Conservation (phyloP, 1,140 invertebrate genomes). For the Brachionus rotundiformis region DNA sequence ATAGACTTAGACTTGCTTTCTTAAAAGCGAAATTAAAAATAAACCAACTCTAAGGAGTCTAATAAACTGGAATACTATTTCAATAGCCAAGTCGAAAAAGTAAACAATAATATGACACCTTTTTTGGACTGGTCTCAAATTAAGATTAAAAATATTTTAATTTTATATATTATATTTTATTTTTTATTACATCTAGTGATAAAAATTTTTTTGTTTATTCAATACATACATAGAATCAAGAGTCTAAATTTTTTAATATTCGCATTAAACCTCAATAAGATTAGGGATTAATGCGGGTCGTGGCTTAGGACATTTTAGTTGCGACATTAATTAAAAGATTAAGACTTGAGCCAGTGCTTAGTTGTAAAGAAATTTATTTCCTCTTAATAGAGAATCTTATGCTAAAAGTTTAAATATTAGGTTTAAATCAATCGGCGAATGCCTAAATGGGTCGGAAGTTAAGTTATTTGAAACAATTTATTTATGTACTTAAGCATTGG, state of each 20-base stretch:
- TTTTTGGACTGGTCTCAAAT: neutral
- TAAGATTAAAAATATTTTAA: neutral
- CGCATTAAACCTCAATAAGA: neutral
- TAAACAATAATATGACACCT: neutral
- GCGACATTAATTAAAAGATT: conserved; percentile 8
- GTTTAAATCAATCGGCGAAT: too few species aligned
- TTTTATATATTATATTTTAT: too few species aligned
- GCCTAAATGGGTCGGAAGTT: too few species aligned
- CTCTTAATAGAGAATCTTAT: neutral
- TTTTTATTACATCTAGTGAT: too few species aligned
- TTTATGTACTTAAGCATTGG: too few species aligned
- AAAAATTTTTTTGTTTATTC: neutral
- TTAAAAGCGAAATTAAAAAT: neutral
- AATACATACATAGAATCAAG: neutral
- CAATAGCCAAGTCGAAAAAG: neutral
- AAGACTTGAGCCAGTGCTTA: neutral
- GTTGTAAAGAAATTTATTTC: neutral
- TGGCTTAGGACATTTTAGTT: neutral
- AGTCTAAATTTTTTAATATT: neutral
- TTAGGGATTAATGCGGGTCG: neutral
- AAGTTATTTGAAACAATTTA: too few species aligned
- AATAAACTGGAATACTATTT: neutral
- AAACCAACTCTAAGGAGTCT: neutral
- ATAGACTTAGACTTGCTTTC: neutral
- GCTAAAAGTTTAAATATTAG: too few species aligned